A percentile compares a stretch with the other conserved stretches of the same genome.
Conservation (phyloP, 2,888 invertebrate species). For the Drosophila stalkeri region DNA sequence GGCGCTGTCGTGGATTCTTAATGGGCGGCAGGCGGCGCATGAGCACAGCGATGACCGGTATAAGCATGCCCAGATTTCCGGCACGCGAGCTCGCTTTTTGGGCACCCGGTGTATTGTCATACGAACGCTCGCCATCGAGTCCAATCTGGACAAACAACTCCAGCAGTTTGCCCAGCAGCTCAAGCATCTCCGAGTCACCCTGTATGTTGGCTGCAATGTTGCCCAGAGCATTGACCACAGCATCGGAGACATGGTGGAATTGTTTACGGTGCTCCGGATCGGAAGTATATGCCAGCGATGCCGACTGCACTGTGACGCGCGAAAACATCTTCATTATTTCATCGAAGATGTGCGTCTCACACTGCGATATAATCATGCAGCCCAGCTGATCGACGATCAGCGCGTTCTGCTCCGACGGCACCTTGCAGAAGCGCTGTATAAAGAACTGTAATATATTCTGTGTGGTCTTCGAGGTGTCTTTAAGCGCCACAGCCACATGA, state of each 20-base stretch:
- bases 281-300: slow-evolving; percentile 90
- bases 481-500: slow-evolving; percentile 97
- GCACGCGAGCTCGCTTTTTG: slow-evolving; percentile 97
- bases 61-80: slow-evolving; percentile 98
- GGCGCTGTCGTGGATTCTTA: slow-evolving; percentile 94
- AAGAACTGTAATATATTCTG: slow-evolving; percentile 98
- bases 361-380: slow-evolving; percentile 98
- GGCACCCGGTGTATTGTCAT: slow-evolving; percentile 93
- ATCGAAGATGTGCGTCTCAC: slow-evolving; percentile 93
- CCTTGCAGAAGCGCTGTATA: slow-evolving; percentile 96
- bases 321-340: slow-evolving; percentile 99
- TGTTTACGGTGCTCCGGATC: slow-evolving; percentile 88
- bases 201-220: slow-evolving; percentile 98
- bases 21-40: slow-evolving; percentile 95
- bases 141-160: slow-evolving; percentile 99
- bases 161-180: slow-evolving; percentile 93
- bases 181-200: slow-evolving; percentile 93
- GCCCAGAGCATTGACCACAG: slow-evolving; percentile 98
- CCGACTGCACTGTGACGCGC: slow-evolving; percentile 96
- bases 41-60: slow-evolving; percentile 97
- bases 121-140: slow-evolving; percentile 97
- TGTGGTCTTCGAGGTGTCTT: slow-evolving; percentile 96
- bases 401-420: slow-evolving; percentile 96
- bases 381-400: slow-evolving; percentile 98
- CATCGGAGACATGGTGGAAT: slow-evolving; percentile 93